These are phyloP conservation scores for Mugil cephalus DNA, from an alignment of 2,113 vertebrate genomes.

Conservation along the genomic window DNA sequence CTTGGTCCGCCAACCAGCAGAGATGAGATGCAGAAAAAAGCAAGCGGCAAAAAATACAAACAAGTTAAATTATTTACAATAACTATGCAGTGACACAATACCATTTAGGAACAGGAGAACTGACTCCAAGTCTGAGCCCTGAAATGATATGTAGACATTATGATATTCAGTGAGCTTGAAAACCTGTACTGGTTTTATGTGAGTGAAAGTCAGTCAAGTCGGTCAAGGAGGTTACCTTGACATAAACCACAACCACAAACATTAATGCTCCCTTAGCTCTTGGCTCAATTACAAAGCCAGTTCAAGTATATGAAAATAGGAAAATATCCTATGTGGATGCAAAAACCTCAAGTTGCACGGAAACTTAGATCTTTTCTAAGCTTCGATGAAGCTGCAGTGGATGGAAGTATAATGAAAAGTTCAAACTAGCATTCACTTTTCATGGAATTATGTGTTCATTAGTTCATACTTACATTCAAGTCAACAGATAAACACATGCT, in stretches of 20 bases:
- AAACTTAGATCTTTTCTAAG: background rate
- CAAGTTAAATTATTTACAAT: background rate
- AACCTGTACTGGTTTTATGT: constrained; percentile 4
- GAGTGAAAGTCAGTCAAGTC: background rate
- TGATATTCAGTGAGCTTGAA: background rate
- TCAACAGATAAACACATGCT: constrained; percentile 46
- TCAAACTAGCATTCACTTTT: background rate
- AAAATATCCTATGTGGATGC: constrained; percentile 34
- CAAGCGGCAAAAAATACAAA: background rate
- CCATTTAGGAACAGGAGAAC: constrained; percentile 2
- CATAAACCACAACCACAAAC: background rate
- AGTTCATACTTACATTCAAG: constrained; percentile 5
- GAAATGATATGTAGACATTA: constrained; percentile 19
- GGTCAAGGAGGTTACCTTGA: background rate
- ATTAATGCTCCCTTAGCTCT: background rate
- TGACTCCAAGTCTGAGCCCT: constrained; percentile 8
- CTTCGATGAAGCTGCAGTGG: background rate
- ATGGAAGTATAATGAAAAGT: background rate
- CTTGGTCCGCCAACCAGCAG: constrained; percentile 21
- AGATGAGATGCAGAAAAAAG: background rate
- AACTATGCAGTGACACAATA: background rate
- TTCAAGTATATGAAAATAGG: constrained; percentile 54
- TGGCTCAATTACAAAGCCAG: background rate
- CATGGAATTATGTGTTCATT: constrained; percentile 2
- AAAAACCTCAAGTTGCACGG: constrained; percentile 23